Conservation (phyloP, 2,797 vertebrate genomes). For the Xiphophorus birchmanni region DNA sequence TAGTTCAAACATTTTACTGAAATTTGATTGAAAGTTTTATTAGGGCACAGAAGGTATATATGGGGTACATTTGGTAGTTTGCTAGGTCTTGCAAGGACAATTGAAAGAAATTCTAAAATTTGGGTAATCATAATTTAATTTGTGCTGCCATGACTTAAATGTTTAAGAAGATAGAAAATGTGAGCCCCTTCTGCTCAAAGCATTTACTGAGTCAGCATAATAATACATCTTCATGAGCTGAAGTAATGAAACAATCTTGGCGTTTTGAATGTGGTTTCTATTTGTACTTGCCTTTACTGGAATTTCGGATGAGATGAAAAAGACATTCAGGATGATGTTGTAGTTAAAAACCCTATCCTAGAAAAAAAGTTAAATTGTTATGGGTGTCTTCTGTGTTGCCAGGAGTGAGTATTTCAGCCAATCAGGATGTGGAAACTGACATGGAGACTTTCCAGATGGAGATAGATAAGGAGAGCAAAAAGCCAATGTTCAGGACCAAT, state of each 20-base stretch:
- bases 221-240: not conserved
- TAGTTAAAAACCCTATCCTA: not conserved
- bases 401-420: slow-evolving; percentile 96
- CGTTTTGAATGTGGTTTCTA: not conserved
- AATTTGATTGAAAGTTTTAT: not conserved
- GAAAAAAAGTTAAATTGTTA: slow-evolving; percentile 8
- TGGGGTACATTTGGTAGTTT: not conserved
- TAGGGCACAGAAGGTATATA: not conserved
- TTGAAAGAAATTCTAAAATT: not conserved
- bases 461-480: slow-evolving; percentile 90
- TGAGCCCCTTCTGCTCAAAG: not conserved
- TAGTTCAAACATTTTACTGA: not conserved
- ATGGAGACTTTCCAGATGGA: slow-evolving; percentile 98
- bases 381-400: slow-evolving; percentile 17
- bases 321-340: slow-evolving; percentile 5
- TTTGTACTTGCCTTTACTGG: not conserved
- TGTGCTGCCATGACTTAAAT: not conserved
- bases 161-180: not conserved
- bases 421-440: slow-evolving; percentile 94
- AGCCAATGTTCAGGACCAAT: slow-evolving; percentile 92
- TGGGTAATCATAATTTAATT: not conserved
- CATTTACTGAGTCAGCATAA: slow-evolving; percentile 5
- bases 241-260: not conserved
- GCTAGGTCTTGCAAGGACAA: not conserved
- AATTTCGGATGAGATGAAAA: slow-evolving; percentile 4